Base-by-base conservation (phyloP, 2,113 vertebrate genomes). In the Vulpes ferrilata region DNA sequence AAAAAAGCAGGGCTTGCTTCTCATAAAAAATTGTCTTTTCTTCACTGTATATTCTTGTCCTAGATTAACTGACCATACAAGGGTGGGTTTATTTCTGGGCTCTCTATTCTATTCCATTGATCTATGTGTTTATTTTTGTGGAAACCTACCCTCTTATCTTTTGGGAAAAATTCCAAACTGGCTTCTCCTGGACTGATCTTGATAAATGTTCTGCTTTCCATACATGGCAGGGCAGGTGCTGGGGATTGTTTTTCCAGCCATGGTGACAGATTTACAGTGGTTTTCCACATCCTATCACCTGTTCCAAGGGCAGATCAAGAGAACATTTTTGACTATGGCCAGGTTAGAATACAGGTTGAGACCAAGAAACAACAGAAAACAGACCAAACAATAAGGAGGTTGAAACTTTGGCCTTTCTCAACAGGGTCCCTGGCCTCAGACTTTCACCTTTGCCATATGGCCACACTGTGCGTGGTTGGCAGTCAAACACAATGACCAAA, bases 331-430 rank as follows among this genome's bases (percentile, higher is more conserved):
- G 27, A 25, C 69, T 79, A 3, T 53, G 15, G 35, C 48, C 78
- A 92, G 20, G 32, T 64, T 43, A 74, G 51, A 85, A 57, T 22
- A 30, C 55, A 51, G n/a, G 43, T n/a, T 67, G 59, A 78, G 27
- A 71, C 30, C 71, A 95, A 87, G 91, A 79, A 88, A 55, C 30
- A 48, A 71, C 5, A 7, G 71, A 59, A 96, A 92, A 92, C 48
- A 59, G 64, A 74, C 79, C 20, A 57, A 93, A 81, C 74, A 59
- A 80, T 59, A 94, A 65, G n/a, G 64, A 79, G 30, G 30, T 0
- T 59, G 79, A 92, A 65, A 20, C 76, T 53, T 64, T 57, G 64
- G 38, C 64, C 55, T 74, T 60, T 93, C 84, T 79, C 88, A 85
- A 11, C 25, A 73, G 51, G 85, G 59, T 11, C 48, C 13, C 53